phyloP scores from a whole-genome alignment of 2,797 vertebrate species.

The Liparis tanakae region DNA sequence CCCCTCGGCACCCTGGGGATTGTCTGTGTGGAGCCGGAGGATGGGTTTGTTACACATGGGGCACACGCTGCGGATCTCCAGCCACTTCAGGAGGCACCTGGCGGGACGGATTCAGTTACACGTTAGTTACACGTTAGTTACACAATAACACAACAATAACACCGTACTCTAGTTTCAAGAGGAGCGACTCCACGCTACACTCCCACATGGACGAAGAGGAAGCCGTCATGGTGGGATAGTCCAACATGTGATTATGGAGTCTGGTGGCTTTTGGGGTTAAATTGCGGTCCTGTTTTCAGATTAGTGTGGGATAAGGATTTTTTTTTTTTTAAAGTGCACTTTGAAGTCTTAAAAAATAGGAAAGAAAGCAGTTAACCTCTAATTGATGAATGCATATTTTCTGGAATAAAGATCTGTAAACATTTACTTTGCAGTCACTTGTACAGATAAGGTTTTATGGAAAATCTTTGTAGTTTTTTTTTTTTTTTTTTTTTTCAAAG shows the following conservation, averaged over 20 bases:
- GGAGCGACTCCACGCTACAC: neutral
- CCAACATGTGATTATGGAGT: neutral
- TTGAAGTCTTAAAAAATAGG: neutral
- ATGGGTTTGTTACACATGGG: slow-evolving; percentile 90
- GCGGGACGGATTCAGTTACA: neutral
- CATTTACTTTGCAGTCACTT: neutral
- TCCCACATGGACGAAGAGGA: neutral
- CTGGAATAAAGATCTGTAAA: too few relatives aligned
- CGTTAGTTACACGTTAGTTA: neutral
- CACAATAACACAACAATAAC: neutral
- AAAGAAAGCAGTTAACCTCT: too few relatives aligned
- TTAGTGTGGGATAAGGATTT: neutral
- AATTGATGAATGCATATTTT: too few relatives aligned
- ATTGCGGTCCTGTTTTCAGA: neutral
- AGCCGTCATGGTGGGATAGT: neutral
- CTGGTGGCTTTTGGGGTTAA: neutral
- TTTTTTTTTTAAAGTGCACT: neutral
- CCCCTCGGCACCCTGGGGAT: slow-evolving; percentile 82
- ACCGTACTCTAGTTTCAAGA: neutral
- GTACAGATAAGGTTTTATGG: too few relatives aligned
- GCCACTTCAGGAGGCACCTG: slow-evolving; percentile 89
- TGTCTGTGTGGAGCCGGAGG: slow-evolving; percentile 82
- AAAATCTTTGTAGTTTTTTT: neutral
- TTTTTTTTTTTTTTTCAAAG: neutral
- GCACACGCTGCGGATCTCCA: slow-evolving; percentile 89